Conservation (phyloP, 2,888 invertebrate genomes). For the Tachina grossa region DNA sequence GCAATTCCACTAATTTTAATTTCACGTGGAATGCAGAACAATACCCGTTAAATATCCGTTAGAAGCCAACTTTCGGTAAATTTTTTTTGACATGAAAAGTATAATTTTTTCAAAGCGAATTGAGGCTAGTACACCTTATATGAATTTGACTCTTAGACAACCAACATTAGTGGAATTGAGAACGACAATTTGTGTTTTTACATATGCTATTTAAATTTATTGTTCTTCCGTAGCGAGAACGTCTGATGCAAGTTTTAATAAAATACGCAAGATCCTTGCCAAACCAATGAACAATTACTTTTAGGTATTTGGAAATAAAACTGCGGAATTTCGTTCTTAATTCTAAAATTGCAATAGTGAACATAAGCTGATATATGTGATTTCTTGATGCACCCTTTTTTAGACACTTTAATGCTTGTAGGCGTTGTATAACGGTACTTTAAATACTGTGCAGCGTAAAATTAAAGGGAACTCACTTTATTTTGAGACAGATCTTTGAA, state of each 20-base stretch:
- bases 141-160: too few relatives aligned
- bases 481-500: constrained; percentile 30
- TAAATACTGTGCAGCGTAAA: constrained; percentile 31
- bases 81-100: too few relatives aligned
- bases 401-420: constrained; percentile 19
- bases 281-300: neutral
- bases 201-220: neutral
- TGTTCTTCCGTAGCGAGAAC: neutral
- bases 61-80: too few relatives aligned
- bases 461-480: constrained; percentile 27
- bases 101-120: too few relatives aligned
- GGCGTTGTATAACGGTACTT: constrained; percentile 63
- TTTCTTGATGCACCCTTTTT: neutral
- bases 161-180: too few relatives aligned
- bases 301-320: neutral
- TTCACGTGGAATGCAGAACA: too few relatives aligned
- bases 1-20: too few relatives aligned
- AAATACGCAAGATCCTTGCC: neutral
- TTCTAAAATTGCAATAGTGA: neutral
- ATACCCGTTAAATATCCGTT: too few relatives aligned
- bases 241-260: neutral
- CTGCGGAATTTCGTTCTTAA: neutral
- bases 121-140: too few relatives aligned
- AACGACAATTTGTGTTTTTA: too few relatives aligned
- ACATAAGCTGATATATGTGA: neutral